Evolutionary conservation across 1,140 invertebrate genomes (phyloP).

Genomic region (Psix sp.): DNA sequence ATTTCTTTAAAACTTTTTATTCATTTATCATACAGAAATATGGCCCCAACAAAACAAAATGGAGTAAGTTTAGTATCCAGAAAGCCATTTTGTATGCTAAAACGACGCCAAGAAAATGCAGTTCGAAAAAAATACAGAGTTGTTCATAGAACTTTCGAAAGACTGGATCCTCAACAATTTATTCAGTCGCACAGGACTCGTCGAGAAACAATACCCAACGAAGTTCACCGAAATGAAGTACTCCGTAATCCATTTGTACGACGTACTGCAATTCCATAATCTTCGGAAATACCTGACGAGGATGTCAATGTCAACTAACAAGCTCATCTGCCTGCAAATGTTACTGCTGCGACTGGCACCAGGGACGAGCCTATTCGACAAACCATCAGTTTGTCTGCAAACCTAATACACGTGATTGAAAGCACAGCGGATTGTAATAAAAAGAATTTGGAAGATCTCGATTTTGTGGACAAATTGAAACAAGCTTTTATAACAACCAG

Average conservation of each 20-base stretch:
- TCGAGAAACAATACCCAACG: not conserved
- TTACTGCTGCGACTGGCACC: too few species aligned
- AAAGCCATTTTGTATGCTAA: not conserved
- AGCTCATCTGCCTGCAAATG: too few species aligned
- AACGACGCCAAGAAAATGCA: conserved; percentile 2
- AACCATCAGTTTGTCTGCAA: too few species aligned
- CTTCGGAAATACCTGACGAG: too few species aligned
- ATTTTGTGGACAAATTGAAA: not conserved
- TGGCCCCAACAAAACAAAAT: not conserved
- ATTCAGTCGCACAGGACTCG: not conserved
- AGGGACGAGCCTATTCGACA: too few species aligned
- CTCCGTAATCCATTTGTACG: too few species aligned
- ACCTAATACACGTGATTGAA: too few species aligned
- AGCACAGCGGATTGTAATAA: not conserved
- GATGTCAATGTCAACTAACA: too few species aligned
- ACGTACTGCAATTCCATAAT: too few species aligned
- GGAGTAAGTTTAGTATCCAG: not conserved
- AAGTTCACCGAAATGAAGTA: too few species aligned
- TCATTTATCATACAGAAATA: too few species aligned
- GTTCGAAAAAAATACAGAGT: conserved; percentile 7
- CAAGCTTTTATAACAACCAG: not conserved
- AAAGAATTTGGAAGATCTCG: not conserved
- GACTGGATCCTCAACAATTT: not conserved
- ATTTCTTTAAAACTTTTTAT: too few species aligned
- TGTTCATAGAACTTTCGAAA: not conserved